phyloP scores from a whole-genome alignment of 2,113 vertebrate genomes.

The Salvelinus fontinalis region DNA sequence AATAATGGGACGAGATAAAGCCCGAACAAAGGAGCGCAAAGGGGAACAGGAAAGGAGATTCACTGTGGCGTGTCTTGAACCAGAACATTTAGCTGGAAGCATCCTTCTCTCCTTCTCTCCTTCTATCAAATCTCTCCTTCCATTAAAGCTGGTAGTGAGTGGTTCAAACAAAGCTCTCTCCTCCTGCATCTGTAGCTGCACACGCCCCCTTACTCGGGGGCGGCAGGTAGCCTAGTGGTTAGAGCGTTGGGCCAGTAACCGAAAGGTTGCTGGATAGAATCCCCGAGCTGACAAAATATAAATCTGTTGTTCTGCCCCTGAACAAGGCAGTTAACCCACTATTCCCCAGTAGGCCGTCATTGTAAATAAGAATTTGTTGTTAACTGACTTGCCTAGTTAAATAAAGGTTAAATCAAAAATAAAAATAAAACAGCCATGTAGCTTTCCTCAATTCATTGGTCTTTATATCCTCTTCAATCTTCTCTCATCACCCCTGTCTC shows the following conservation, averaged over 20 bases:
- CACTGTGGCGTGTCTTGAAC: slow-evolving; percentile 50
- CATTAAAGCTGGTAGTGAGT: background rate
- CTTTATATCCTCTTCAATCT: background rate
- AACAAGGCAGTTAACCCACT: too few species aligned
- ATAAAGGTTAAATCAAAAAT: too few species aligned
- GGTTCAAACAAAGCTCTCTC: background rate
- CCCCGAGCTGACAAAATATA: too few species aligned
- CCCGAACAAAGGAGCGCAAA: slow-evolving; percentile 34
- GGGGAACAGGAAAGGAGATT: slow-evolving; percentile 50
- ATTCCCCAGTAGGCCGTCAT: too few species aligned
- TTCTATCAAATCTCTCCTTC: background rate
- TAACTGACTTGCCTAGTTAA: too few species aligned
- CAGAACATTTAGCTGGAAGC: slow-evolving; percentile 58
- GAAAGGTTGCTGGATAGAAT: too few species aligned
- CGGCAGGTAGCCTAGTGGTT: too few species aligned
- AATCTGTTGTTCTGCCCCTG: too few species aligned
- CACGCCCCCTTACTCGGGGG: background rate
- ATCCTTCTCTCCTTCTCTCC: background rate
- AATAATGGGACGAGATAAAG: slow-evolving; percentile 58
- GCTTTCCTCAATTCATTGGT: too few species aligned
- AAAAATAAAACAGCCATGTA: too few species aligned
- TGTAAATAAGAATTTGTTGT: too few species aligned
- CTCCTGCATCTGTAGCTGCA: background rate
- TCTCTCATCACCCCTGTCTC: background rate
- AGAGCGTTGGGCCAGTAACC: too few species aligned